Base-by-base conservation (phyloP, 2,888 invertebrate species). In the Microplitis manilae region DNA sequence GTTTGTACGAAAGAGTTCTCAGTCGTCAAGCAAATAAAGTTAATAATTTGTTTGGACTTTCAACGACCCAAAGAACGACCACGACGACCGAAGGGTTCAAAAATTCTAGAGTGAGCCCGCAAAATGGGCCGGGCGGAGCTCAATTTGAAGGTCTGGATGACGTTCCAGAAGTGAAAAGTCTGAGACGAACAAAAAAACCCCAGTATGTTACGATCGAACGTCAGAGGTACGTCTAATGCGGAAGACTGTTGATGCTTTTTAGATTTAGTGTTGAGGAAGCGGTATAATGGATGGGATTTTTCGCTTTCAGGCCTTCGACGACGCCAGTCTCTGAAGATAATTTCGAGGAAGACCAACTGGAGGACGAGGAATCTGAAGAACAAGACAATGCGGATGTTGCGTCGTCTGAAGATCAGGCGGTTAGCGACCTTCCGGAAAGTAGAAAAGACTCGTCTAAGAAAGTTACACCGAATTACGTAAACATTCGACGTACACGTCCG, bases 131-230 rank as follows among this genome's bases (percentile, higher is more conserved):
- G 0, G 93, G 93, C 75, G 91, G 91, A 69, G 91, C 91, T 0
- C 93, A 93, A 6, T 87, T 93, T 7, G 89, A 90, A 75, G 90
- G 92, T 83, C 83, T 86, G 83, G 81, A 85, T 86, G 73, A 87
- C 30, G 76, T 90, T n/a, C 87, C 90, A 0, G 90, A 90, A 83
- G 89, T 89, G 5, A 87, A 87, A 74, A 87, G 80, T 81, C 83
- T 90, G 30, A 82, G 91, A 62, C 91, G 91, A 76, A 82, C 84
- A 6, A 92, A 92, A 59, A 91, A 92, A 79, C 93, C 92, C 0
- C 93, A 95, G 80, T 96, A 96, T 83, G 94, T 94, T 0, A 95
- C 94, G 74, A 94, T 95, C 40, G 90, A 94, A 68, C 91, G 96
- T 79, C 92, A 93, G 0, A 92, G 93, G 83, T 94, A 93, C 30